A percentile compares a stretch with the other conserved stretches of the same genome.
Evolutionary conservation across 2,113 vertebrate genomes (phyloP).

Genomic region (Otus sunia): DNA sequence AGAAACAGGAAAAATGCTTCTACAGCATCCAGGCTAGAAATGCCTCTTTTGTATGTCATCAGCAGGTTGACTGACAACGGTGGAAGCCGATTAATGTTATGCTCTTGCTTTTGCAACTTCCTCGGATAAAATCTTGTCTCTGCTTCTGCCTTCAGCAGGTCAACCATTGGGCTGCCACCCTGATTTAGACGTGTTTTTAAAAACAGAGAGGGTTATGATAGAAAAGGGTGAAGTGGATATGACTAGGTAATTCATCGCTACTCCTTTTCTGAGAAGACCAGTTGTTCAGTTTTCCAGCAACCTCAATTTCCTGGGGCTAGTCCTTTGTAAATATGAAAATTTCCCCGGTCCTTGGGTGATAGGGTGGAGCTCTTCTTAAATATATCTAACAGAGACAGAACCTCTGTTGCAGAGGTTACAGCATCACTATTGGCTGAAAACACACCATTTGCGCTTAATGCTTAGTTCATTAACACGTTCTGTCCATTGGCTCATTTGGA

Average conservation of each 20-base stretch:
- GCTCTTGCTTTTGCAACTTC: neutral
- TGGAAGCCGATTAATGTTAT: neutral
- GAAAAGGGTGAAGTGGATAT: neutral
- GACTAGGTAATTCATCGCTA: neutral
- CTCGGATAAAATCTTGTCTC: neutral
- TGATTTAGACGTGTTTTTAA: neutral
- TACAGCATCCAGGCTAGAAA: neutral
- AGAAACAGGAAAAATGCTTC: slow-evolving; percentile 23
- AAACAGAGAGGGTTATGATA: neutral
- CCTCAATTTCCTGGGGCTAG: slow-evolving; percentile 25
- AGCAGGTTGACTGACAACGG: slow-evolving; percentile 1
- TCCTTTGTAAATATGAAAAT: slow-evolving; percentile 45
- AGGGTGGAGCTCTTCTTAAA: slow-evolving; percentile 35
- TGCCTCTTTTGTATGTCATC: neutral
- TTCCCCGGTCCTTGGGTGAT: slow-evolving; percentile 15
- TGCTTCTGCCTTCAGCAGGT: slow-evolving; percentile 10
- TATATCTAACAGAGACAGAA: slow-evolving; percentile 27
- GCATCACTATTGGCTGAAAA: slow-evolving; percentile 57
- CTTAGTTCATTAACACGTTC: slow-evolving; percentile 68
- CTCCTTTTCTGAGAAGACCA: neutral
- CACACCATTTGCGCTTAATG: slow-evolving; percentile 53
- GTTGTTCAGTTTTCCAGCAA: neutral
- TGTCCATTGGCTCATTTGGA: slow-evolving; percentile 70
- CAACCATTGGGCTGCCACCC: neutral
- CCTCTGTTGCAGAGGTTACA: slow-evolving; percentile 51